A percentile compares a stretch with the other conserved stretches of the same genome.
These are phyloP conservation scores for Strigamia crassipes DNA, from an alignment of 2,888 invertebrate genomes.

Conservation along the genomic window DNA sequence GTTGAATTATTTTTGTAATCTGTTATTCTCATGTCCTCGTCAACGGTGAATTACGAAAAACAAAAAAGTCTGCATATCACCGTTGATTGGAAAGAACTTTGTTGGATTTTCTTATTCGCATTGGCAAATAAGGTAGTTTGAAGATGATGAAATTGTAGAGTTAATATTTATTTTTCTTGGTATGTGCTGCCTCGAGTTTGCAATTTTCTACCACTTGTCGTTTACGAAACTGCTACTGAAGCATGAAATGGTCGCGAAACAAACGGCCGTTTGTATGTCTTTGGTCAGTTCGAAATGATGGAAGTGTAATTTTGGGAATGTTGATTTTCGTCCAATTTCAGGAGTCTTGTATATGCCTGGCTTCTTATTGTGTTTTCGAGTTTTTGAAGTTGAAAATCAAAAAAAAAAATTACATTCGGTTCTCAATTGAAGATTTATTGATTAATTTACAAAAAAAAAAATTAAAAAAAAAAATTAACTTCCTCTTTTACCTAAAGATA, in stretches of 20 bases:
- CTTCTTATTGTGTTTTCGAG: neutral
- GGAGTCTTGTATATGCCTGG: slow-evolving; percentile 15
- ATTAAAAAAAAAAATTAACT: neutral
- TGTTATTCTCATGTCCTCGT: slow-evolving; percentile 36
- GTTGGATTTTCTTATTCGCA: slow-evolving; percentile 30
- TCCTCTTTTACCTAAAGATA: neutral
- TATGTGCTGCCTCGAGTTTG: slow-evolving; percentile 35
- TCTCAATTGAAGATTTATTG: neutral
- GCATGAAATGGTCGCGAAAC: slow-evolving; percentile 27
- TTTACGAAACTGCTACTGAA: slow-evolving; percentile 22
- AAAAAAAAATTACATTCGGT: neutral
- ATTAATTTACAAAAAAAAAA: too few relatives aligned
- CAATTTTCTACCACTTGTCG: slow-evolving; percentile 41
- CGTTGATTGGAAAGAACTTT: slow-evolving; percentile 38
- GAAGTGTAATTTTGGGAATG: slow-evolving; percentile 35
- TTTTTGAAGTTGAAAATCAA: slow-evolving; percentile 10
- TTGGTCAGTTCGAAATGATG: slow-evolving; percentile 33
- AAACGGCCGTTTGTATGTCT: neutral
- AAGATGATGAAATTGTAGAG: slow-evolving; percentile 34
- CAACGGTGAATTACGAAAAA: neutral
- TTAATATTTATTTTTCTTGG: slow-evolving; percentile 41
- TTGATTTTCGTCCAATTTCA: slow-evolving; percentile 26
- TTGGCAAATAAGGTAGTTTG: slow-evolving; percentile 41
- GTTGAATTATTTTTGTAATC: slow-evolving; percentile 42
- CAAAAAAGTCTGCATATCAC: slow-evolving; percentile 22